Evolutionary conservation across 1,140 invertebrate species (phyloP), one percentile per base, ranked within the genome.

Genomic region (Dendrolimus kikuchii): DNA sequence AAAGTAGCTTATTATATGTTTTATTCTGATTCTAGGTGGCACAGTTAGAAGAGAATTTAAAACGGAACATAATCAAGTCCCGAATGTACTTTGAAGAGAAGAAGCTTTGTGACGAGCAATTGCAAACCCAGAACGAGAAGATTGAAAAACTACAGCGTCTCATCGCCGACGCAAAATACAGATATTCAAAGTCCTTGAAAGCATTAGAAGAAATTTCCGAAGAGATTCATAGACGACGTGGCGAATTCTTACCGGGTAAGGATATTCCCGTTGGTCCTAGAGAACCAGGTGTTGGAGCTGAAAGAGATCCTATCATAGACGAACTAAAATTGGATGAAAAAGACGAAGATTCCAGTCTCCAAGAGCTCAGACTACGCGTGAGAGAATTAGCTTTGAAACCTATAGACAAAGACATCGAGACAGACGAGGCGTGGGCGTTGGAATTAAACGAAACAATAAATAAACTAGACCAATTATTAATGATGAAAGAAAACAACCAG

Each of bases 61-160:
- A 92, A 63, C 90, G 92, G 49, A 92, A 92, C 63, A 95, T 97
- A 38, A 72, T 91, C n/a, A 96, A 94, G 86, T 94, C 92, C 57
- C 94, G 96, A 59, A 94, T 96, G 1, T 98, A 97, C 79, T 98
- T 97, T 78, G 96, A 98, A 74, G 94, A 96, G 89, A 98, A 98
- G 87, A 93, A 93, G 61, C 91, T 96, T 40, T 96, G 96, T 72
- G 95, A 98, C 86, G 94, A 96, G 77, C 92, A 95, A 74, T 81
- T 98, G 64, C 95, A 96, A 80, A 93, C 95, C 38, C 95, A 97
- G 73, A 98, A 97, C 73, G 89, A 92, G 52, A 92, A 92, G 73
- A 95, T 98, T 45, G 92, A 92, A 65, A 89, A 91, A 53, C 86
- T 98, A 53, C 95, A 98, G 79, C 90, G 89, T 53, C 91, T 92